Base-by-base conservation (phyloP, 2,113 vertebrate genomes). In the Neogale vison region DNA sequence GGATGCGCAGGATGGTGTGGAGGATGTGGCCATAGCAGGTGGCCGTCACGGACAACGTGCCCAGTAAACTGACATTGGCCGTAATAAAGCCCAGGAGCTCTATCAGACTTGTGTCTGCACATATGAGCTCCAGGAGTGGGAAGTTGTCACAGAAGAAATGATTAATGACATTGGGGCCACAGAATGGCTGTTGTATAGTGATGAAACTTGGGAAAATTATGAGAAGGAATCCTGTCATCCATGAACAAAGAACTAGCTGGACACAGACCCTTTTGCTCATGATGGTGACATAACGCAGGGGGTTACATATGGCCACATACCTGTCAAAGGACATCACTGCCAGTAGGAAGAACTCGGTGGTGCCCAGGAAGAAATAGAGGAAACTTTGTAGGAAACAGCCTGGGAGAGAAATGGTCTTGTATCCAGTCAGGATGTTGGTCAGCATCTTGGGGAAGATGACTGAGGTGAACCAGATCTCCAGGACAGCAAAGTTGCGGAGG, bases 271-370 rank as follows among this genome's bases (percentile, higher is more conserved):
- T 96, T 59, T 90, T 91, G 67, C 24, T 98, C 98, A 98, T 98
- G 69, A 98, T 97, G 39, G 91, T 90, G 14, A 59, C 72, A 81
- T 98, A 98, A 36, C 1, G 93, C n/a, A 98, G 59, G 2, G 98
- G 98, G 17, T 98, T 95, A 69, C 98, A 98, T 83, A 98, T 97
- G 57, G 98, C 98, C 69, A 98, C 82, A 17, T 98, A 98, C 29
- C 97, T 97, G 93, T 98, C 98, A 83, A 98, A 98, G 72, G 98
- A 98, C 98, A 98, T 98, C 23, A 96, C 93, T 1, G 95, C 96
- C 89, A 98, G 47, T 1, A 98, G 95, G 29, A 98, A 83, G 36
- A 98, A 98, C 47, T 98, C 98, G 26, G 97, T 93, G 20, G 90
- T 96, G 5, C 97, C 98, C 29, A 98, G 84, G 45, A 89, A 97